Conservation (phyloP, 1,140 invertebrate species). For the Drosophila nasuta region DNA sequence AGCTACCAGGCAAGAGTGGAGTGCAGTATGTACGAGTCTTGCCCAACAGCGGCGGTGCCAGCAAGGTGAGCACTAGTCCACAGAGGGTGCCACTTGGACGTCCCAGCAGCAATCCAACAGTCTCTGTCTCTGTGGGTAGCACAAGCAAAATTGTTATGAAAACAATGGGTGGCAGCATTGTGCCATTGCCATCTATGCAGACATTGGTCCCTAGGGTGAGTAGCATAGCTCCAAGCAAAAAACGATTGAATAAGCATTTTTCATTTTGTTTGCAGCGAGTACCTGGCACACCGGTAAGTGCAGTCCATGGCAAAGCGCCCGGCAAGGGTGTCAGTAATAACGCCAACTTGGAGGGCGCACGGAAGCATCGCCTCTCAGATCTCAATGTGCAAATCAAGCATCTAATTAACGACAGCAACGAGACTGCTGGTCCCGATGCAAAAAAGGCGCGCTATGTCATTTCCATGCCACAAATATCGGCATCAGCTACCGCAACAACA, state of each 20-base stretch:
- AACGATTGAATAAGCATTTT: constrained; percentile 1
- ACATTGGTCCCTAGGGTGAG: constrained; percentile 65
- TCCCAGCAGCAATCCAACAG: constrained; percentile 22
- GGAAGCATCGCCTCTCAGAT: constrained; percentile 71
- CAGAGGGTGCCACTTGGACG: constrained; percentile 55
- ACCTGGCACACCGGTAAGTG: constrained; percentile 28
- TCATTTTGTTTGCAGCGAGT: constrained; percentile 34
- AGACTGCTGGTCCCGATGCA: constrained; percentile 58
- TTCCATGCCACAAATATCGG: constrained; percentile 42
- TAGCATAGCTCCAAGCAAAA: background rate
- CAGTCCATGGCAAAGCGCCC: constrained; percentile 17
- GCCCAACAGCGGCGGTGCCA: constrained; percentile 27
- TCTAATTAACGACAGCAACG: constrained; percentile 37
- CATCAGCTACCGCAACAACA: constrained; percentile 15
- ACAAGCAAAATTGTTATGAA: constrained; percentile 73
- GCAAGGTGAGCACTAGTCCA: constrained; percentile 20
- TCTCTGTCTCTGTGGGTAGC: constrained; percentile 40
- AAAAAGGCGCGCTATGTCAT: constrained; percentile 73
- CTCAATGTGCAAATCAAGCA: constrained; percentile 70
- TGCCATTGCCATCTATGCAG: constrained; percentile 60
- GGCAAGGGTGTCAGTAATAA: constrained; percentile 19
- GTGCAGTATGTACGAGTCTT: constrained; percentile 80
- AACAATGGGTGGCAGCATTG: constrained; percentile 62
- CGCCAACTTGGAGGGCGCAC: constrained; percentile 33
- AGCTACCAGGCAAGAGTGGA: constrained; percentile 70